Evolutionary conservation across 2,113 vertebrate species (phyloP).

Genomic region (Halcyon senegalensis): DNA sequence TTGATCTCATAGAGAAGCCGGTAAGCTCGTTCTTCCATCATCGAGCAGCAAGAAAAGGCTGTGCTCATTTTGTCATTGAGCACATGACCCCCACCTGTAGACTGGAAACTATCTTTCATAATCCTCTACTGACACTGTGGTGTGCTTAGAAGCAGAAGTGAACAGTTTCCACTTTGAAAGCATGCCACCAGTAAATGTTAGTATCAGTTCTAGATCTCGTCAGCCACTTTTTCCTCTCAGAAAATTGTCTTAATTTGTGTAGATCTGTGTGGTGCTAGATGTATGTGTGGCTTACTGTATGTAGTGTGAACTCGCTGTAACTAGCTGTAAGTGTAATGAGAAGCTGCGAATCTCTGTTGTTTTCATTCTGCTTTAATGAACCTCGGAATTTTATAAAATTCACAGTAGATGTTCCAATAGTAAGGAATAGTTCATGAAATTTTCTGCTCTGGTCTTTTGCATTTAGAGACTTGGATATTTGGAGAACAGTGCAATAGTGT

Average conservation of each 20-base stretch:
- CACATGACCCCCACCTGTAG: neutral
- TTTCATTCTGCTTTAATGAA: neutral
- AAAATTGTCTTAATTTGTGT: neutral
- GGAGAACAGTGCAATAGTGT: neutral
- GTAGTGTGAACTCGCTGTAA: neutral
- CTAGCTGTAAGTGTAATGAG: neutral
- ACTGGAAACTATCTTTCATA: neutral
- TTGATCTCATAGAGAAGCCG: conserved; percentile 94
- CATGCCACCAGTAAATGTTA: neutral
- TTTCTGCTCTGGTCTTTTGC: neutral
- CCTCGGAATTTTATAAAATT: neutral
- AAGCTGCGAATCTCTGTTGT: neutral
- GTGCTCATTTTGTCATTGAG: neutral
- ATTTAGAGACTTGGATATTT: neutral
- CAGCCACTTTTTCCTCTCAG: neutral
- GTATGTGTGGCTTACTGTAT: neutral
- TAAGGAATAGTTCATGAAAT: neutral
- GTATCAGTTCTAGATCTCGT: neutral
- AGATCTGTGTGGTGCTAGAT: neutral
- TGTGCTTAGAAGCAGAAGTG: neutral
- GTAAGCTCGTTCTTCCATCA: conserved; percentile 62
- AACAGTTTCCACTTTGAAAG: neutral
- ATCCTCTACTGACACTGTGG: neutral
- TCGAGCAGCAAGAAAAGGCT: neutral
- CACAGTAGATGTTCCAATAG: neutral